These are phyloP conservation scores for Ammodytes dubius DNA, from an alignment of 2,113 vertebrate species.

Conservation along the genomic window DNA sequence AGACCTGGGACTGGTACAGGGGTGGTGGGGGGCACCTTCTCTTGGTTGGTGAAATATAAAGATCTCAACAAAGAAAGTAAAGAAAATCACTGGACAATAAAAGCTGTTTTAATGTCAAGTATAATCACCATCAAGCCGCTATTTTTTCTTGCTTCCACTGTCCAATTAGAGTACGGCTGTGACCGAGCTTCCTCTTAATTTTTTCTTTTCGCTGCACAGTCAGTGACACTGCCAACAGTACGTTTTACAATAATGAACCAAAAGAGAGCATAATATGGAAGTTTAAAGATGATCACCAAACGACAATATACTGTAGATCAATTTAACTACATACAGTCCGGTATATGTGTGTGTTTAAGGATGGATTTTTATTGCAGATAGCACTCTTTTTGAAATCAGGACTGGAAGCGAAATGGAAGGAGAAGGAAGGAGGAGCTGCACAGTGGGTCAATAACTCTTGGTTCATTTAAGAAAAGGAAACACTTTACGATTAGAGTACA, in stretches of 20 bases:
- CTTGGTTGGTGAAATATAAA: background rate
- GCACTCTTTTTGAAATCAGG: background rate
- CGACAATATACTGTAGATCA: constrained; percentile 5
- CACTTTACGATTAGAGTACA: too few relatives aligned
- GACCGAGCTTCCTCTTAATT: too few relatives aligned
- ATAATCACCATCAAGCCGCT: background rate
- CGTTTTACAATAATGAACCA: too few relatives aligned
- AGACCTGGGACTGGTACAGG: constrained; percentile 58
- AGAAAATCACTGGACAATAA: background rate
- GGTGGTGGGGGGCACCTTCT: constrained; percentile 30
- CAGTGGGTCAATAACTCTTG: background rate
- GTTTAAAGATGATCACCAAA: constrained; percentile 13
- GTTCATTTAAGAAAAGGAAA: background rate
- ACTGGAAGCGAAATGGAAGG: constrained; percentile 1
- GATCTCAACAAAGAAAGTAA: background rate
- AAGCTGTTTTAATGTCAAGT: constrained; percentile 5
- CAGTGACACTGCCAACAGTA: too few relatives aligned
- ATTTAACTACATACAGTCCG: background rate
- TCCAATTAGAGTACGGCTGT: too few relatives aligned
- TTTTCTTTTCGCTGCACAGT: too few relatives aligned
- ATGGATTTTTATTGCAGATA: constrained; percentile 15
- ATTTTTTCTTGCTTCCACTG: background rate
- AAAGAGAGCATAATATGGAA: constrained; percentile 3
- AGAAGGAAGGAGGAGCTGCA: constrained; percentile 19
- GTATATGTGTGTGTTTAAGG: background rate